phyloP scores from a whole-genome alignment of 2,113 vertebrate species.

The Sinosuthora webbiana region DNA sequence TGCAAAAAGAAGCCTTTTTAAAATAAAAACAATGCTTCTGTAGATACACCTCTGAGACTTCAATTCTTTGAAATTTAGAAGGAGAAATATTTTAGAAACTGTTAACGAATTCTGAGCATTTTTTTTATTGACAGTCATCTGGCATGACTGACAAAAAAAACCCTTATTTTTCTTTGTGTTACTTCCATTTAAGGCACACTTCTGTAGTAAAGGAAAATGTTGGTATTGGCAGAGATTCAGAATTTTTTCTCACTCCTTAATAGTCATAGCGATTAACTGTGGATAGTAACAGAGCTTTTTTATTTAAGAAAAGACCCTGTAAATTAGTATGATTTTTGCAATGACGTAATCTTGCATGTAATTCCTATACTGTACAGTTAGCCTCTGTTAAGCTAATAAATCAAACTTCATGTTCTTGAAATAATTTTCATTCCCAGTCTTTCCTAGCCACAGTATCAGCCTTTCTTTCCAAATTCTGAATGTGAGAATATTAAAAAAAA shows the following conservation, averaged over 20 bases:
- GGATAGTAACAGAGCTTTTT: not conserved
- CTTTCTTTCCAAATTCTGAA: not conserved
- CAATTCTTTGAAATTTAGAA: not conserved
- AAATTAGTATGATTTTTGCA: not conserved
- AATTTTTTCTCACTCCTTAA: not conserved
- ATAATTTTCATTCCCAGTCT: not conserved
- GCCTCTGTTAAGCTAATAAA: not conserved
- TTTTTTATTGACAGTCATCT: slow-evolving; percentile 12
- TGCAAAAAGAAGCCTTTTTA: not conserved
- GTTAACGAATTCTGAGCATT: not conserved
- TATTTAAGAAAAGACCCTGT: not conserved
- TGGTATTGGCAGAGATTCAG: slow-evolving; percentile 15
- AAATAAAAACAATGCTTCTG: not conserved
- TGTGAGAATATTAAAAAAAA: not conserved
- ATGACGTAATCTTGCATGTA: not conserved
- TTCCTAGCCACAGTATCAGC: not conserved
- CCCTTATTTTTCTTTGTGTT: not conserved
- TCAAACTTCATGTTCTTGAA: not conserved
- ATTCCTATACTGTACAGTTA: not conserved
- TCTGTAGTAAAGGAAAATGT: slow-evolving; percentile 31
- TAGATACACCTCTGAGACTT: not conserved
- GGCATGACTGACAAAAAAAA: not conserved
- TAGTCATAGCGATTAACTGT: not conserved
- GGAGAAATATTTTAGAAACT: not conserved
- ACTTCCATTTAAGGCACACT: slow-evolving; percentile 31